These are phyloP conservation scores for Tauraco erythrolophus DNA, from an alignment of 2,113 vertebrate species.

Conservation along the genomic window DNA sequence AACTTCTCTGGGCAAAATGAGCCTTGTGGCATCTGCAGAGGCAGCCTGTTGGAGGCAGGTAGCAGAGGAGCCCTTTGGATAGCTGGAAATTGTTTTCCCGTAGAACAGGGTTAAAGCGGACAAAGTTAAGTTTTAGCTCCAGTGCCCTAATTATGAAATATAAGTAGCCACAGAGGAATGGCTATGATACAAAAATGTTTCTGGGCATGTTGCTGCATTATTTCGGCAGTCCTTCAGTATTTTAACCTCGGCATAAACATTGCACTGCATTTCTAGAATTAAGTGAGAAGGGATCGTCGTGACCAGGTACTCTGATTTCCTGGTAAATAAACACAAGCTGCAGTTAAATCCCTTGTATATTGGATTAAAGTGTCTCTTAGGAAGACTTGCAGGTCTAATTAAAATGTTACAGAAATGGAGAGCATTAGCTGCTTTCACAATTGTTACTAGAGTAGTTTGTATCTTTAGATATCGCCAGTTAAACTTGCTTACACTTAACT, in stretches of 20 bases:
- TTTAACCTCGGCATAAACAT: neutral
- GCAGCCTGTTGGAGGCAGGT: neutral
- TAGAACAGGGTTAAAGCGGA: neutral
- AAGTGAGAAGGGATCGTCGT: neutral
- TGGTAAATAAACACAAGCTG: neutral
- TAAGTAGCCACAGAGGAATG: neutral
- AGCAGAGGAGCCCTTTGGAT: accelerated
- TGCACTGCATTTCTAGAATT: neutral
- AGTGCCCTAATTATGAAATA: neutral
- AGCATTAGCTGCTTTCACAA: neutral
- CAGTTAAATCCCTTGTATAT: neutral
- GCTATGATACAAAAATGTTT: neutral
- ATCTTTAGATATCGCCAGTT: neutral
- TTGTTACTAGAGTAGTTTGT: neutral
- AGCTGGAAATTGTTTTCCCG: neutral
- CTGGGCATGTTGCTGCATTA: neutral
- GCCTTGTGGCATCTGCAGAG: neutral
- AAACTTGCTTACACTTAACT: neutral
- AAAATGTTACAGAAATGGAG: neutral
- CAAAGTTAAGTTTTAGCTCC: neutral
- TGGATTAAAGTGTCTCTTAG: neutral
- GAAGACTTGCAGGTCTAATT: neutral
- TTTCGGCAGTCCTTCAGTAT: neutral
- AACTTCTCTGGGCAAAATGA: no score
- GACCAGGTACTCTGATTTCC: neutral